Percentiles rank a stretch among this genome's conserved stretches.
Conservation (phyloP, 2,113 vertebrate species). For the Actenoides hombroni region DNA sequence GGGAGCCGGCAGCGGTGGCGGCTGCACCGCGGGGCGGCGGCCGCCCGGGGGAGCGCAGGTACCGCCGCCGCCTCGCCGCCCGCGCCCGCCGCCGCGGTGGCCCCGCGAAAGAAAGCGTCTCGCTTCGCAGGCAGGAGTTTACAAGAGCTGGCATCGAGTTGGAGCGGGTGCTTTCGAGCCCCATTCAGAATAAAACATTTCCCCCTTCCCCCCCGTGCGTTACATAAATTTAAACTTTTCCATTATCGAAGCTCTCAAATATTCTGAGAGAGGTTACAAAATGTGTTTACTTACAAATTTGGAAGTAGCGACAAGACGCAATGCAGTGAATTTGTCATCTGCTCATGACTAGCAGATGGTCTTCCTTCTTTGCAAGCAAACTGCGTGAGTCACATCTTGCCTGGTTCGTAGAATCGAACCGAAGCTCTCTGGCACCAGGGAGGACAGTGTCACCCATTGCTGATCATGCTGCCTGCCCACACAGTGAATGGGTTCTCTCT, state of each 20-base stretch:
- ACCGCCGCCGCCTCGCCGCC: not conserved
- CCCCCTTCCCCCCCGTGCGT: not conserved
- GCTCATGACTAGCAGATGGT: constrained; percentile 83
- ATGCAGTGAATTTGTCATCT: constrained; percentile 80
- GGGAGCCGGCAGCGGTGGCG: constrained; percentile 19
- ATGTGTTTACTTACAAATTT: constrained; percentile 82
- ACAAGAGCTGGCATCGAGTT: not conserved
- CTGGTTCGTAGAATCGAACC: constrained; percentile 60
- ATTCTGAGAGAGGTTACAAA: constrained; percentile 72
- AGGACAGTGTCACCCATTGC: constrained; percentile 53
- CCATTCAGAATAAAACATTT: constrained; percentile 14
- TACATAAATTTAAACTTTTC: constrained; percentile 66
- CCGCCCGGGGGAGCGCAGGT: constrained; percentile 35
- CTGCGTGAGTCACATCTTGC: constrained; percentile 73
- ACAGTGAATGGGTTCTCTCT: constrained; percentile 1
- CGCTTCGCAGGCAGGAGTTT: not conserved
- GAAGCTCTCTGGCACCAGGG: constrained; percentile 44
- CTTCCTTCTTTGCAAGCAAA: constrained; percentile 62
- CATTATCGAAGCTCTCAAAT: constrained; percentile 50
- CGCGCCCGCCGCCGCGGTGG: not conserved
- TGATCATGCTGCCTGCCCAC: constrained; percentile 9
- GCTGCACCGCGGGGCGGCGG: constrained; percentile 11
- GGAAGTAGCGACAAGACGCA: constrained; percentile 76
- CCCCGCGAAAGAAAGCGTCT: not conserved
- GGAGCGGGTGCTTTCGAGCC: not conserved